A percentile compares a stretch with the other conserved stretches of the same genome.
These are phyloP conservation scores for Crotalus tigris DNA, from an alignment of 2,113 vertebrate genomes.

Conservation along the genomic window DNA sequence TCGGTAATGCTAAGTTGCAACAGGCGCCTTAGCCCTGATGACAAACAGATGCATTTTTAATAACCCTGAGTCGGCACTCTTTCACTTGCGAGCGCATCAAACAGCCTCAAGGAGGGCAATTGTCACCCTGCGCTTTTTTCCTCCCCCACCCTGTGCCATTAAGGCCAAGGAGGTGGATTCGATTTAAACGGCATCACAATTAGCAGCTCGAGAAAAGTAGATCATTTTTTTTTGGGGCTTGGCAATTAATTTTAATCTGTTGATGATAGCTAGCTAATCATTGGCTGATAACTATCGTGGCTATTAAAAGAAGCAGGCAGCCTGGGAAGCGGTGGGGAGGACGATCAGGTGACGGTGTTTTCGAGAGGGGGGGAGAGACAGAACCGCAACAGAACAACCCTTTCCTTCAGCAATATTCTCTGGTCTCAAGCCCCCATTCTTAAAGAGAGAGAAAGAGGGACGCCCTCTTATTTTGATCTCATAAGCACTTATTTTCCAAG, in stretches of 20 bases:
- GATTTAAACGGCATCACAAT: constrained; percentile 46
- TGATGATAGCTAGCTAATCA: neutral
- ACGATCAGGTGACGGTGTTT: neutral
- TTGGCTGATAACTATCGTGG: constrained; percentile 25
- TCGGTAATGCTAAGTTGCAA: neutral
- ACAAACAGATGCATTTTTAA: constrained; percentile 56
- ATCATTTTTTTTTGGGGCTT: constrained; percentile 24
- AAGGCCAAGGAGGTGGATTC: constrained; percentile 45
- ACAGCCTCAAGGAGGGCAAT: neutral
- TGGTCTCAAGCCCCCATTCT: neutral
- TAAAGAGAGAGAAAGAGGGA: neutral
- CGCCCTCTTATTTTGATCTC: neutral
- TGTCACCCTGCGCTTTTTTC: constrained; percentile 36
- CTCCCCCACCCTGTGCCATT: constrained; percentile 7
- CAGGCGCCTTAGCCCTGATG: constrained; percentile 46
- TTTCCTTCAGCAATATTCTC: neutral
- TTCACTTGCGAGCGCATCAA: constrained; percentile 53
- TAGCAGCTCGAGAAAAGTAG: constrained; percentile 41
- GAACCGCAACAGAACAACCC: neutral
- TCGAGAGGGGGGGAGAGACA: neutral
- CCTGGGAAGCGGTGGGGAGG: neutral
- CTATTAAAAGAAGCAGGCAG: neutral
- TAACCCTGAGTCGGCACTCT: constrained; percentile 46
- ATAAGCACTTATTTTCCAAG: neutral
- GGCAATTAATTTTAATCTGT: constrained; percentile 50